Evolutionary conservation across 1,140 invertebrate species (phyloP), one percentile per base, ranked within the genome.

Genomic region (Triops cancriformis): DNA sequence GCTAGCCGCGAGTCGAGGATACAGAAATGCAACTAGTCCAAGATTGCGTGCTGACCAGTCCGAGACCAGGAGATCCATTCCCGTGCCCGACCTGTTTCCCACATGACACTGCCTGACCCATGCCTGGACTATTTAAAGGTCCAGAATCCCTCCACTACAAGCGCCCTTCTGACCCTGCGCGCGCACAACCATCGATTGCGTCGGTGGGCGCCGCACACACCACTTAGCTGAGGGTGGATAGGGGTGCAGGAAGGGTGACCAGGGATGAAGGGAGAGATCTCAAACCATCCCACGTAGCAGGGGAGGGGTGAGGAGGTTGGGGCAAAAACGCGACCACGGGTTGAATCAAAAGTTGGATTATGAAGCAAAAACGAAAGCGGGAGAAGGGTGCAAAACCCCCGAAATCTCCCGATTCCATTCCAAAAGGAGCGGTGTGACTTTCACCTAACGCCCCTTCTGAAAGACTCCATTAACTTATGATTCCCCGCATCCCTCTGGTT

Each of bases 71-170:
- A 64, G 51, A 64, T 23, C 51, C 51, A 64, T 64, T 64, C 51
- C 51, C 18, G 51, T 64, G 14, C 51, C 51, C 51, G 51, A 64
- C 51, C 51, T 64, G 51, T 64, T 64, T 64, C 51, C 51, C 51
- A 64, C 51, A 64, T 64, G 51, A 64, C 51, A 64, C 51, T 64
- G 51, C 51, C 51, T 64, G 51, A 64, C 51, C 51, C 51, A 64
- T 18, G 51, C 51, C 51, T 64, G 51, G n/a, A 64, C 51, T 64
- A 64, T 64, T 64, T 64, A 64, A 64, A 64, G 51, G 51, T 64
- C 51, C 51, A 5, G 51, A 64, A 64, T 64, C 51, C 51, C 51
- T 64, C 51, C 51, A 64, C 51, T 12, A 64, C 51, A 23, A 64
- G 51, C 51, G 51, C 51, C 51, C 51, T 64, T 64, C 51, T 64